Percentiles rank a stretch among this genome's conserved stretches.
These are phyloP conservation scores for Desoria tigrina DNA, from an alignment of 2,888 invertebrate species.

Conservation along the genomic window DNA sequence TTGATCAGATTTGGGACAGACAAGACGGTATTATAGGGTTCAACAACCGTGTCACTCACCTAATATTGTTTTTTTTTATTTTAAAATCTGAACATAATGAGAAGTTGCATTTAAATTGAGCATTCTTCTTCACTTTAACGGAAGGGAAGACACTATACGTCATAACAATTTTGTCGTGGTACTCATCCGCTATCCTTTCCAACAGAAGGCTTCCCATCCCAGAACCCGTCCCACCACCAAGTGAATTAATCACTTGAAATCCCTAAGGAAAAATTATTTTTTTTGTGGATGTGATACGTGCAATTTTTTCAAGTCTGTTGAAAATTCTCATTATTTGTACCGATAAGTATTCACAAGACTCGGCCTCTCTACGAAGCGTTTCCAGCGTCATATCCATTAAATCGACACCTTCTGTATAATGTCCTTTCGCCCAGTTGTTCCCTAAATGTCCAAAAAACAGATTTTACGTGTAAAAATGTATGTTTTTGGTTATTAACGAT, in stretches of 20 bases:
- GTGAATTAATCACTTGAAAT: slow-evolving; percentile 29
- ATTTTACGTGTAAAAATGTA: too few species aligned
- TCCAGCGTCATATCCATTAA: slow-evolving; percentile 63
- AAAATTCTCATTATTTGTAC: not conserved
- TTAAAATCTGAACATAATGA: not conserved
- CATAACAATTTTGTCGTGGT: slow-evolving; percentile 17
- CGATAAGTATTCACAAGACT: slow-evolving; percentile 20
- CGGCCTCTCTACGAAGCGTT: slow-evolving; percentile 31
- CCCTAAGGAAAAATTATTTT: too few species aligned
- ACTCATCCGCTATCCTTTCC: slow-evolving; percentile 36
- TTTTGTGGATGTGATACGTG: too few species aligned
- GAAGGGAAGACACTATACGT: slow-evolving; percentile 29
- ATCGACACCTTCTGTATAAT: slow-evolving; percentile 90
- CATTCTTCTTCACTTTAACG: not conserved
- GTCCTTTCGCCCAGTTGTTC: slow-evolving; percentile 87
- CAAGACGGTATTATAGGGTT: slow-evolving; percentile 34
- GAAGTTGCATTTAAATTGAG: not conserved
- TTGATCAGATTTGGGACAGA: slow-evolving; percentile 21
- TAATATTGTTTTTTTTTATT: not conserved
- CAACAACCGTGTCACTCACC: slow-evolving; percentile 34
- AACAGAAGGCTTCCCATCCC: slow-evolving; percentile 32
- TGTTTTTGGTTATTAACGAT: too few species aligned
- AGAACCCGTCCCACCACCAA: slow-evolving; percentile 33
- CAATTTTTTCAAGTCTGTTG: too few species aligned
- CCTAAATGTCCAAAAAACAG: too few species aligned